These are phyloP conservation scores for Philypnodon macrostomus DNA, from an alignment of 2,797 vertebrate species.

Conservation along the genomic window DNA sequence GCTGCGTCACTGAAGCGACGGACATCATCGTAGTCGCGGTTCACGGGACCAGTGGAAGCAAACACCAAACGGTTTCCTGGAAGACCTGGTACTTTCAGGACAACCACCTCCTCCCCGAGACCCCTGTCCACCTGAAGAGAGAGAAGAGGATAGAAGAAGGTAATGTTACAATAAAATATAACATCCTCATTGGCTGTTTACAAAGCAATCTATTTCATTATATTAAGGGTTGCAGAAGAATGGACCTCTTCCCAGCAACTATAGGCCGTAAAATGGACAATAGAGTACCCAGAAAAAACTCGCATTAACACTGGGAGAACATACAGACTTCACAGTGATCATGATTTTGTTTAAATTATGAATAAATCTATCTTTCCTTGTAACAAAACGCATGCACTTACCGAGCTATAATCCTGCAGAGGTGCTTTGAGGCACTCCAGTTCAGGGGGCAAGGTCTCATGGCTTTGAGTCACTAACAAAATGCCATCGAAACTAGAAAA, in stretches of 20 bases:
- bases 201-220: too few relatives aligned
- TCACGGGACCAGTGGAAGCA: constrained; percentile 77
- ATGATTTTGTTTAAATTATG: too few relatives aligned
- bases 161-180: not conserved
- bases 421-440: constrained; percentile 70
- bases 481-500: constrained; percentile 76
- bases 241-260: too few relatives aligned
- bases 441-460: constrained; percentile 63
- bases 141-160: not conserved
- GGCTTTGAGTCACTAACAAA: constrained; percentile 69
- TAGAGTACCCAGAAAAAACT: too few relatives aligned
- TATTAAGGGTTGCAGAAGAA: too few relatives aligned
- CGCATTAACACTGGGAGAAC: too few relatives aligned
- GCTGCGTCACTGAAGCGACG: constrained; percentile 79
- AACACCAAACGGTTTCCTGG: constrained; percentile 80
- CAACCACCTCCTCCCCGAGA: constrained; percentile 70
- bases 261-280: too few relatives aligned
- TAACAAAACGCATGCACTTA: too few relatives aligned
- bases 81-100: constrained; percentile 72
- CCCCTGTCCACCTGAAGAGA: constrained; percentile 71
- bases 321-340: too few relatives aligned
- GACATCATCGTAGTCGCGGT: constrained; percentile 81
- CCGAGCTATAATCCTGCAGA: constrained; percentile 75
- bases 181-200: too few relatives aligned
- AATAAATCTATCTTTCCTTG: too few relatives aligned